Evolutionary conservation across 1,140 invertebrate genomes (phyloP), one percentile per base, ranked within the genome.

Genomic region (Caenorhabditis briggsae): DNA sequence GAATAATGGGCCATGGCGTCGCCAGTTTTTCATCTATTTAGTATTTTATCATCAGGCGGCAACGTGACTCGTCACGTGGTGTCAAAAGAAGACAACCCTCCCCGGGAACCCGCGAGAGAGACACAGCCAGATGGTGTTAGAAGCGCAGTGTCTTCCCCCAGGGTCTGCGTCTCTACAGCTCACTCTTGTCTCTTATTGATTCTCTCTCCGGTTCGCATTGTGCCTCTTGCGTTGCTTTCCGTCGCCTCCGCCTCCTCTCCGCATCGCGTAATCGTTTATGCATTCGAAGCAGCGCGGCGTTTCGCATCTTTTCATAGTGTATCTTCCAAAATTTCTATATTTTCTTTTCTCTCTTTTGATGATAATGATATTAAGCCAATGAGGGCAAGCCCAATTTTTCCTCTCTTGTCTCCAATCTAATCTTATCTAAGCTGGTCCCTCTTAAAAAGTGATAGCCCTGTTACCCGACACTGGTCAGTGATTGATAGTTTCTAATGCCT

Each of bases 41-140:
- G 46, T 78, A 78, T 48, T 74, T 48, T 48, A 48, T 74, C 65
- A 78, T 78, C 43, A 78, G 70, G 70, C 70, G 70, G 70, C 70
- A 78, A 78, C 70, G 70, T 78, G 70, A 78, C 70, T 78, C 70
- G 70, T 78, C 70, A 78, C 70, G 70, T 78, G 70, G 70, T 78
- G 33, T 78, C n/a, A 23, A 53, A 78, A 58, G 50, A 53, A 70
- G 65, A 48, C 65, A 70, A 70, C 65, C 65, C 64, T 23, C 59
- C 65, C 46, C 43, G 46, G 70, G 70, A 50, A 78, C 56, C 56
- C 12, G 59, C 59, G 5, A 20, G n/a, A 11, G 25, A 78, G 43
- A 43, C 11, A 70, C 11, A 9, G 70, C 50, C 70, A 50, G 46
- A 50, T 50, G 70, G 3, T n/a, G 46, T 50, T 11, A n/a, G 53